Evolutionary conservation across 2,113 vertebrate genomes (phyloP).

Genomic region (Formicarius rufipectus): DNA sequence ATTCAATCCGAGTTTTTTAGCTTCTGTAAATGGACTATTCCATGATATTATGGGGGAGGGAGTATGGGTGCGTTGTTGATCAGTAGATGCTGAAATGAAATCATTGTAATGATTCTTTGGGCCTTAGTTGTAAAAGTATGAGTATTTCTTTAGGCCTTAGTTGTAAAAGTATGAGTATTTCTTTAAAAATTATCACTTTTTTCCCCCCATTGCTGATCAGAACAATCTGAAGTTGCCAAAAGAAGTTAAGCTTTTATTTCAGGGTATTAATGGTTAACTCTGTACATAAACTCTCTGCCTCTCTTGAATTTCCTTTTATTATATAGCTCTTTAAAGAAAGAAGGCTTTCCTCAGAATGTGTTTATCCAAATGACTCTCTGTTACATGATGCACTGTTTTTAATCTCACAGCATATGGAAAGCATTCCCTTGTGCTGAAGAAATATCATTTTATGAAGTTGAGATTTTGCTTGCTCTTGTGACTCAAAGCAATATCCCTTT

Average conservation of each 20-base stretch:
- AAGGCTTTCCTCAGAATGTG: background rate
- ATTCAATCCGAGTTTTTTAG: background rate
- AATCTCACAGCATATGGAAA: conserved; percentile 34
- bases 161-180: background rate
- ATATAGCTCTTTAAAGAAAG: background rate
- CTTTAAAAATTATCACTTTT: background rate
- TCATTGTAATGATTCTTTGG: background rate
- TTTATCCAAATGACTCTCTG: background rate
- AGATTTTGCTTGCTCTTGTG: background rate
- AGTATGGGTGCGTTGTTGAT: background rate
- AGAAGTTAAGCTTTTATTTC: background rate
- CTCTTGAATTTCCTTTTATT: background rate
- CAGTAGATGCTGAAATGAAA: background rate
- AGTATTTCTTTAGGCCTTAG: background rate
- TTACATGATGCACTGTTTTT: background rate
- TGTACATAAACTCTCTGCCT: background rate
- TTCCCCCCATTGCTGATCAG: fast-evolving
- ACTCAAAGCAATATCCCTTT: background rate
- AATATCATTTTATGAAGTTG: background rate
- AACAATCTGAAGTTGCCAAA: background rate
- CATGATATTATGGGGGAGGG: background rate
- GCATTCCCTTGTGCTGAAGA: background rate
- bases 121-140: background rate
- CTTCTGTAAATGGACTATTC: background rate
- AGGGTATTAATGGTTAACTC: background rate